A percentile compares a stretch with the other conserved stretches of the same genome.
Evolutionary conservation across 1,140 invertebrate species (phyloP).

Genomic region (Microplitis mediator): DNA sequence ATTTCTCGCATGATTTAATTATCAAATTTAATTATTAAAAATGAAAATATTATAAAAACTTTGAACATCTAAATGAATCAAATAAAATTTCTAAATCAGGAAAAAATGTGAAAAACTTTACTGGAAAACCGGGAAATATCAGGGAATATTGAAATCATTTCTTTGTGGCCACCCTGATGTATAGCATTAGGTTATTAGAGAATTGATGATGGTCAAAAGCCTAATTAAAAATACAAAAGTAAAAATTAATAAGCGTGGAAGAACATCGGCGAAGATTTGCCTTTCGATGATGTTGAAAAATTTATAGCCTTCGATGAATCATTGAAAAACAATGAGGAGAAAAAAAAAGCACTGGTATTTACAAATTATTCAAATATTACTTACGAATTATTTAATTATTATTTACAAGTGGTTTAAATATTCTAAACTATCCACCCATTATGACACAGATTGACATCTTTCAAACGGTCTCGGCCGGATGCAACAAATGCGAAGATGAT

Average conservation of each 20-base stretch:
- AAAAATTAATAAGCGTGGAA: not conserved
- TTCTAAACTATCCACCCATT: not conserved
- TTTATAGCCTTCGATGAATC: not conserved
- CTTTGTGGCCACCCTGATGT: no score
- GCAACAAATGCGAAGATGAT: not conserved
- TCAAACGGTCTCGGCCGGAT: not conserved
- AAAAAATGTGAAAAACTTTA: no score
- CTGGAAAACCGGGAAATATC: no score
- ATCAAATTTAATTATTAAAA: no score
- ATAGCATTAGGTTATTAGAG: no score
- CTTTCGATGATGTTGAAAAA: not conserved
- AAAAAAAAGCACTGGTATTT: not conserved
- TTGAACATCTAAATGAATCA: no score
- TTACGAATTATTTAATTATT: not conserved
- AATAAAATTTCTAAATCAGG: no score
- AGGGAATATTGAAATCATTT: no score
- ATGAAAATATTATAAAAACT: no score
- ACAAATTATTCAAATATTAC: not conserved
- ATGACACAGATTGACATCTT: not conserved
- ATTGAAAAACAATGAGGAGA: not conserved
- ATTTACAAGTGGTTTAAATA: not conserved
- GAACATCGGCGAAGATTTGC: not conserved
- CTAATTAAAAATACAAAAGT: no score
- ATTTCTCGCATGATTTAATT: no score
- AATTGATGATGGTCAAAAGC: no score